A percentile compares a stretch with the other conserved stretches of the same genome.
Evolutionary conservation across 2,888 invertebrate species (phyloP).

Genomic region (Autographa pulchrina): DNA sequence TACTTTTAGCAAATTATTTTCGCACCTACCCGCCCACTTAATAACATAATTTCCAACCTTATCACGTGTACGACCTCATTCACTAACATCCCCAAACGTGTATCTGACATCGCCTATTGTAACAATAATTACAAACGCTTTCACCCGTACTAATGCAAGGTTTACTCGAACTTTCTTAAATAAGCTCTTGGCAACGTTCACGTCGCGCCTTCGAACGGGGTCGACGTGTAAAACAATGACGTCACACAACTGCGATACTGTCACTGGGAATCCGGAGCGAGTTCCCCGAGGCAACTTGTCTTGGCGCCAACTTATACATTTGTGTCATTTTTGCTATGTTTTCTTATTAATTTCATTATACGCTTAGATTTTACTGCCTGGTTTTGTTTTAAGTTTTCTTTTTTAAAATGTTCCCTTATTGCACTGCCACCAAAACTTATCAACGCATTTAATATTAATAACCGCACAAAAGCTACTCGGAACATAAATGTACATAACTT

Average conservation of each 20-base stretch:
- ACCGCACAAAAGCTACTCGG: background rate
- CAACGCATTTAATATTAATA: no score
- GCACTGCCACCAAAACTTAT: background rate
- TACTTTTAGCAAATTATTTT: background rate
- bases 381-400: background rate
- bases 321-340: slow-evolving; percentile 19
- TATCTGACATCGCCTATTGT: slow-evolving; percentile 44
- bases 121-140: slow-evolving; percentile 42
- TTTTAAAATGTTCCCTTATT: background rate
- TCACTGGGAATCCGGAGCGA: slow-evolving; percentile 73
- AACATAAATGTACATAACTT: background rate
- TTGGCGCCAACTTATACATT: slow-evolving; percentile 42
- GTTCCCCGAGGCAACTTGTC: slow-evolving; percentile 67
- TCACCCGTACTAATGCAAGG: slow-evolving; percentile 27
- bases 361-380: background rate
- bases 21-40: background rate
- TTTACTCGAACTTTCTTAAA: slow-evolving; percentile 61
- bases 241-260: slow-evolving; percentile 74
- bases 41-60: background rate
- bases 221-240: slow-evolving; percentile 75
- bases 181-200: slow-evolving; percentile 46
- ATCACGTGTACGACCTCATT: slow-evolving; percentile 22
- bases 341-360: slow-evolving; percentile 21
- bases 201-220: slow-evolving; percentile 63
- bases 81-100: slow-evolving; percentile 17